phyloP scores from a whole-genome alignment of 2,113 vertebrate species.

The Elanoides forficatus region DNA sequence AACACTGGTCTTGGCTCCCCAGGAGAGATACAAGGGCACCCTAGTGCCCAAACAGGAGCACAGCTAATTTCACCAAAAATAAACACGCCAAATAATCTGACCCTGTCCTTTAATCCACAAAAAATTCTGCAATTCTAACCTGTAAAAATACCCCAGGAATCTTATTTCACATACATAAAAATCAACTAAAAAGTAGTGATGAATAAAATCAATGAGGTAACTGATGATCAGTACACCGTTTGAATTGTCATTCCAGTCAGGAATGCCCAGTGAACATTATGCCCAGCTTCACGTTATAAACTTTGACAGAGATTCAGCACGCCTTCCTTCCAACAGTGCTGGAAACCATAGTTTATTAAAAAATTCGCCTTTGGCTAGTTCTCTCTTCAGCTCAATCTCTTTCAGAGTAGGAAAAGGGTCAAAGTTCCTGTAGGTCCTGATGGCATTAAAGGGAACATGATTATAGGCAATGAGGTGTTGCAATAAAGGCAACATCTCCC shows the following conservation, averaged over 20 bases:
- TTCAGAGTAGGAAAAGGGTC: neutral
- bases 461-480: neutral
- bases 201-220: neutral
- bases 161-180: neutral
- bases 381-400: neutral
- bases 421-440: neutral
- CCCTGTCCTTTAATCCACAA: neutral
- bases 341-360: neutral
- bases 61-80: neutral
- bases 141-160: neutral
- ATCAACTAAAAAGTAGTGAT: neutral
- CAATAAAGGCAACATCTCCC: neutral
- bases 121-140: neutral
- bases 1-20: neutral
- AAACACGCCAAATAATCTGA: neutral
- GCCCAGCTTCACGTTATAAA: neutral
- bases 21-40: neutral
- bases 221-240: neutral
- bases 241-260: neutral
- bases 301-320: neutral
- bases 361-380: neutral
- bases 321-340: neutral
- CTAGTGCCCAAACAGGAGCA: neutral
- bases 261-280: neutral
- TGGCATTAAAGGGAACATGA: neutral